Evolutionary conservation across 2,888 invertebrate species (phyloP), one percentile per base, ranked within the genome.

Genomic region (Rhingia campestris): DNA sequence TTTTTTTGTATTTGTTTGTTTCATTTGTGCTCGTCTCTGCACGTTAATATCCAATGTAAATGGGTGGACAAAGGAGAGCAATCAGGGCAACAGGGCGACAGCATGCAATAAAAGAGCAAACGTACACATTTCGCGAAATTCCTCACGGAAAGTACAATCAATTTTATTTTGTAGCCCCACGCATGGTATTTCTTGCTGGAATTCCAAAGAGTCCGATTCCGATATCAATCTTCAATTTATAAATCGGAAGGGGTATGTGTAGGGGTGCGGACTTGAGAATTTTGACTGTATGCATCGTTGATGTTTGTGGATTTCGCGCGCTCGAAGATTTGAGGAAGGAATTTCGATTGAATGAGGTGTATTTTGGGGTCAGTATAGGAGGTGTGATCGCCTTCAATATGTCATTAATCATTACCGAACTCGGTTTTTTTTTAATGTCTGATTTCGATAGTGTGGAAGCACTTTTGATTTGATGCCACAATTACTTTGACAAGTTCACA

Each of bases 111-210:
- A 53, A 75, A 75, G 39, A 70, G 53, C n/a, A 10, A 49, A 22
- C 22, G 61, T 69, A 75, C 75, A 75, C 63, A 81, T 81, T 75
- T 70, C 75, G 81, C 64, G 70, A 81, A 75, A 75, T 75, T 74
- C 74, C 10, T 67, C 10, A 12, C 33, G 4, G 41, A 54, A 39
- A 54, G 14, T 51, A 63, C 59, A 73, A 72, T 67, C 47, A 61
- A 75, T 75, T 30, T 49, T 64, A 70, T 75, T 69, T 39, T 14
- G 14, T 47, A 70, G 79, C 58, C 59, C 73, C 73, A 67, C 47
- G 80, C 73, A 53, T 70, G 70, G 70, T 64, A 77, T 77, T 74
- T 51, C 4, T 47, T 1, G 30, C n/a, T 37, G 58, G 53, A 69
- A 72, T 72, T 70, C 63, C 67, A 37, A 7, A 35, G 37, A 35